Evolutionary conservation across 1,140 invertebrate genomes (phyloP).

Genomic region (Cydia splendana): DNA sequence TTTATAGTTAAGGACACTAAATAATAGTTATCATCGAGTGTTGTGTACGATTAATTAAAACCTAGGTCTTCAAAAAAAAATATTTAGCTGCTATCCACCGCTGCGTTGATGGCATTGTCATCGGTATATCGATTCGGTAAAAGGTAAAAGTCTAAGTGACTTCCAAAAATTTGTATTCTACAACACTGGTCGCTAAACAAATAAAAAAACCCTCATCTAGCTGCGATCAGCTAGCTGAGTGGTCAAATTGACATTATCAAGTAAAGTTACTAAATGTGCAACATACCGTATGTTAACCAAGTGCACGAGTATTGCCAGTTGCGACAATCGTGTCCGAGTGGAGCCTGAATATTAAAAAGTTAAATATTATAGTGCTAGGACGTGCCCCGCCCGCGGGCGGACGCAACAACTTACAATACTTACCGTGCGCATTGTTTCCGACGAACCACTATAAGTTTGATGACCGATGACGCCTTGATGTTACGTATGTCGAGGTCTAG

Average conservation of each 20-base stretch:
- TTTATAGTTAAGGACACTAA: no score
- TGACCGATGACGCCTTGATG: neutral
- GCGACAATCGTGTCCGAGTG: neutral
- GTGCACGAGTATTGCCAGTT: neutral
- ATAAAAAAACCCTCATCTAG: neutral
- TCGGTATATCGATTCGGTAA: no score
- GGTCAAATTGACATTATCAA: neutral
- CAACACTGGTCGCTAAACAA: neutral
- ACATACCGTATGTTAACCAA: neutral
- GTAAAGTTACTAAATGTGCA: neutral
- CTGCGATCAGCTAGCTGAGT: no score
- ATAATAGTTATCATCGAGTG: no score
- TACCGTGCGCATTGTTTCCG: neutral
- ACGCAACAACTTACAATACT: neutral
- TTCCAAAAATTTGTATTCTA: no score
- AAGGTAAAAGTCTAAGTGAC: no score
- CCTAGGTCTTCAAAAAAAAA: no score
- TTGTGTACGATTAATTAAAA: no score
- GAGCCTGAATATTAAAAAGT: constrained; percentile 13
- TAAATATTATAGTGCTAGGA: constrained; percentile 5
- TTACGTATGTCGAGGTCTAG: neutral
- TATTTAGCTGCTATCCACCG: no score
- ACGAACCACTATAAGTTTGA: neutral
- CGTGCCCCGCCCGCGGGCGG: neutral
- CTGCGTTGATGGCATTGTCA: no score